A percentile compares a stretch with the other conserved stretches of the same genome.
Evolutionary conservation across 2,797 vertebrate genomes (phyloP).

Genomic region (Potorous gilbertii): DNA sequence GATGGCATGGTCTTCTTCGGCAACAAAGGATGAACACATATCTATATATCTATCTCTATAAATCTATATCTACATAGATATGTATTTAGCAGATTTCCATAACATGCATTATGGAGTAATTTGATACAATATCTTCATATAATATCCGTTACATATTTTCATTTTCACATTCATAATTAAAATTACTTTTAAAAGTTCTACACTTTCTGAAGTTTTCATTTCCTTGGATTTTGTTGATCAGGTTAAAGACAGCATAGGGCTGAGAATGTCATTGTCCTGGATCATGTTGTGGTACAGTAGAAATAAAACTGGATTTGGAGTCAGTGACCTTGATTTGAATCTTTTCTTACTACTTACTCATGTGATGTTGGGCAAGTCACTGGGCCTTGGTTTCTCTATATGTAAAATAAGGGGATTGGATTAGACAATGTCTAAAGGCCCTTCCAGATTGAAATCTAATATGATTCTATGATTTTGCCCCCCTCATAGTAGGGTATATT

Average conservation of each 20-base stretch:
- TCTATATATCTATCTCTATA: neutral
- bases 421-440: neutral
- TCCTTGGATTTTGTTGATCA: neutral
- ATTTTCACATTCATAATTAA: slow-evolving; percentile 16
- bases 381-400: neutral
- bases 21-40: neutral
- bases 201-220: neutral
- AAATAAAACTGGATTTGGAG: neutral
- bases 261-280: neutral
- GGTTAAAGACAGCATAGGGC: neutral
- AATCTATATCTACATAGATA: neutral
- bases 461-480: neutral
- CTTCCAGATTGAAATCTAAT: neutral
- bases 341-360: neutral
- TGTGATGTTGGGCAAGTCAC: neutral
- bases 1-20: no score
- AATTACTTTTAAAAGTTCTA: neutral
- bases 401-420: neutral
- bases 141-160: neutral
- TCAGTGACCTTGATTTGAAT: neutral
- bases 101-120: neutral
- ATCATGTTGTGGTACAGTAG: neutral
- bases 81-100: slow-evolving; percentile 5
- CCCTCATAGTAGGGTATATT: neutral
- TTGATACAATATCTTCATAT: neutral